Base-by-base conservation (phyloP, 2,888 invertebrate genomes). In the Agrochola litura region DNA sequence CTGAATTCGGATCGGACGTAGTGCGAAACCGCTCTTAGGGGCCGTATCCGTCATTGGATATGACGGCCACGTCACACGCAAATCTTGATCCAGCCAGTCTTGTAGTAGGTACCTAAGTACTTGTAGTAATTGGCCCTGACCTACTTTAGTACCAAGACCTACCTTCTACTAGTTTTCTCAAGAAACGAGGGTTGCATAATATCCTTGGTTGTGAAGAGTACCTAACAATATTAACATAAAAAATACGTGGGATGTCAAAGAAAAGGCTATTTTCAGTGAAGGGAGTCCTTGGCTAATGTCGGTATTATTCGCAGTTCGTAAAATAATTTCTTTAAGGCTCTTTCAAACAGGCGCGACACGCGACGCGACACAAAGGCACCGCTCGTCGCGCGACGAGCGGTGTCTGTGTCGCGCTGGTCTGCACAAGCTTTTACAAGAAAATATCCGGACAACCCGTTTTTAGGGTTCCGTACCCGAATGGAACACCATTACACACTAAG, bases 401-500 rank as follows among this genome's bases (percentile, higher is more conserved):
- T n/a, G n/a, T n/a, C n/a, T n/a, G n/a, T n/a, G n/a, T n/a, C n/a
- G n/a, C n/a, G n/a, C n/a, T n/a, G n/a, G n/a, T n/a, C n/a, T n/a
- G n/a, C n/a, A n/a, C n/a, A n/a, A n/a, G n/a, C n/a, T n/a, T n/a
- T n/a, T n/a, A n/a, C n/a, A n/a, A 68, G 16, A 60, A 54, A 69
- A n/a, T 54, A 60, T 41, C 16, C 30, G 41, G 41, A 22, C 64
- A 64, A 76, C 41, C 63, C 52, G 56, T 56, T 82, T 82, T 81
- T 37, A 37, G 37, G 37, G 37, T 37, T 37, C 37, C 37, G 37
- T 37, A 37, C 37, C 37, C 37, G 4, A 37, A 3, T 2, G 37
- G 37, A 37, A 37, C 37, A 2, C 37, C 3, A 37, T 37, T 37
- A 37, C n/a, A n/a, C n/a, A n/a, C 37, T 5, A 5, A 3, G 37